Conservation (phyloP, 2,888 invertebrate genomes). For the Sphaerophoria rueppellii region DNA sequence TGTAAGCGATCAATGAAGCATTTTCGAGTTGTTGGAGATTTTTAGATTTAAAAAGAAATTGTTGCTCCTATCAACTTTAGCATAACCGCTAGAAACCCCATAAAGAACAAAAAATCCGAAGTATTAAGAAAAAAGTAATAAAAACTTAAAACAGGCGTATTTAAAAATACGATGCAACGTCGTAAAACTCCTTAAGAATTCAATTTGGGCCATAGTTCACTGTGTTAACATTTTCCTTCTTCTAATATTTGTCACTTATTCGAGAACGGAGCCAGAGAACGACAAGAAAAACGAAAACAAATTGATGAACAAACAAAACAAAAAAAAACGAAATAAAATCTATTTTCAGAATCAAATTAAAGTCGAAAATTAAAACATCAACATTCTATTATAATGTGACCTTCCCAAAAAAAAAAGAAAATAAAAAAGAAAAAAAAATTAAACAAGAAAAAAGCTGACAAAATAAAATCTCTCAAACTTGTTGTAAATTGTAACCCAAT, state of each 20-base stretch:
- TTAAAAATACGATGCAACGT: neutral
- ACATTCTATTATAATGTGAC: conserved; percentile 59
- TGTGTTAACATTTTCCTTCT: conserved; percentile 13
- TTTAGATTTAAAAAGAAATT: no score
- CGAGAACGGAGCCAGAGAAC: neutral
- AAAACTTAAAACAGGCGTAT: neutral
- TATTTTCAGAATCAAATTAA: conserved; percentile 58
- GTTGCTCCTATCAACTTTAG: no score
- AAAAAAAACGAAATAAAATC: conserved; percentile 37
- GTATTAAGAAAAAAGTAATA: neutral
- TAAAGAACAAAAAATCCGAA: neutral
- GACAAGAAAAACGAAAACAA: conserved; percentile 1
- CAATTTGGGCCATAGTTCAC: conserved; percentile 28
- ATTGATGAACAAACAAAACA: conserved; percentile 10
- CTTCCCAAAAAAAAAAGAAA: conserved; percentile 54
- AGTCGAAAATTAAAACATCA: conserved; percentile 38
- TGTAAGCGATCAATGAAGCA: no score
- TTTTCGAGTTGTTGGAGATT: no score
- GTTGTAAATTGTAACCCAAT: conserved; percentile 59
- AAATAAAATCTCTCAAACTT: conserved; percentile 48
- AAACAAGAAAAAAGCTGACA: conserved; percentile 10
- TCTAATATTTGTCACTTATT: neutral
- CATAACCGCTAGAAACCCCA: no score
- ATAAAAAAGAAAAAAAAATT: conserved; percentile 17
- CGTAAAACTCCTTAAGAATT: conserved; percentile 17